Base-by-base conservation (phyloP, 2,797 vertebrate species). In the Helicolenus hilgendorfi region DNA sequence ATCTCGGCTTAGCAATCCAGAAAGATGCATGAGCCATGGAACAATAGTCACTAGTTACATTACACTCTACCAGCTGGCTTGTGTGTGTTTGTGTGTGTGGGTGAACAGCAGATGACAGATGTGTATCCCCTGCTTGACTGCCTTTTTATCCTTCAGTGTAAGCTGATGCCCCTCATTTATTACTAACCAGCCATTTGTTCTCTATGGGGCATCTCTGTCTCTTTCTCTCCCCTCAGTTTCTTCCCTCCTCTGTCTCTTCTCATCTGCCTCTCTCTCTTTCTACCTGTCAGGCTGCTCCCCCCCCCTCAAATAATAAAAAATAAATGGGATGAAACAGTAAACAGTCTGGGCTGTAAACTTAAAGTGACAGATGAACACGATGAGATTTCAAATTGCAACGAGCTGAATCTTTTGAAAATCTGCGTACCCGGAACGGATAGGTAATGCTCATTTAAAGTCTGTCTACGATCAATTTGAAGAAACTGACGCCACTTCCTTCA, bases 141-240 rank as follows among this genome's bases (percentile, higher is more conserved):
- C 82, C 86, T 96, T 88, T 94, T 92, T 94, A 95, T 96, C 92
- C 94, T 91, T 94, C 83, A 85, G 89, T 91, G 96, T 92, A 95
- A 96, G 89, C 79, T 79, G 94, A 96, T 93, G 92, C 96, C 85
- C 91, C 93, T 96, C 94, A 94, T 96, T 93, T 94, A 92, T 96
- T 94, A 95, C 94, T 95, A 94, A 93, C 55, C 90, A 93, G 74
- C 90, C 94, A 96, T 95, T 96, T 93, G 89, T 93, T 94, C 90
- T 94, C 92, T 53, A 70, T 26, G 79, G 91, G 83, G 84, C 88
- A 86, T 89, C 83, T 80, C 72, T 65, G 35, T 79, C 73, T 89
- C 64, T 73, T 53, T 76, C 55, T 74, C 81, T 38, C 38, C 80
- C 55, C 29, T 76, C 38, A 1, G 55, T 77, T 59, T 73, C 71